Base-by-base conservation (phyloP, 1,140 invertebrate genomes). In the Drosophila melanica region DNA sequence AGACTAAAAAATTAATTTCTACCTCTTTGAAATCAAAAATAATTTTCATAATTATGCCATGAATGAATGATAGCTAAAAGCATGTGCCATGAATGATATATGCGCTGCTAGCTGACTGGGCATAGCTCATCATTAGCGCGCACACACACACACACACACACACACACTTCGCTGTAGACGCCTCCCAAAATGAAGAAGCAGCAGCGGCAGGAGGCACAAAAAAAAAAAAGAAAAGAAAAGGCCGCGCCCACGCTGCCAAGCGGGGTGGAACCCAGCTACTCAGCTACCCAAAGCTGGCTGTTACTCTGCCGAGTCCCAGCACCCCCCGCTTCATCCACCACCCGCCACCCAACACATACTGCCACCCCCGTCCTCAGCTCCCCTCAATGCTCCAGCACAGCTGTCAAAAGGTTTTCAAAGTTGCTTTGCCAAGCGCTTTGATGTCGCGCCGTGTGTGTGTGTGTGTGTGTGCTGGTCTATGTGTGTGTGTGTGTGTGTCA, bases 351-450 rank as follows among this genome's bases (percentile, higher is more conserved):
- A 23, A 2, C 20, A 23, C 20, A 23, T 23, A 23, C 27, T 66
- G 50, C 59, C 27, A 27, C 37, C 9, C 11, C 18, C 39, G n/a
- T 12, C 48, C 62, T 27, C 33, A 41, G 14, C 18, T n/a, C 65
- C n/a, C 30, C 54, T 33, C 53, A 9, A 44, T 45, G 69, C 67
- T 50, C 33, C 47, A 48, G 69, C 66, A 76, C 81, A 86, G 81
- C 82, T 87, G 81, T 86, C 81, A 86, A 86, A 86, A 86, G 81
- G 82, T 81, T 86, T 87, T 87, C 81, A 86, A 85, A 86, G 81
- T 87, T 79, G 76, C 81, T 80, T 77, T 75, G 74, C 77, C 68
- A 58, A 65, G 79, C 75, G 79, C 79, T 81, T 82, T 82, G 79
- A 81, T 82, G 79, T 84, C 80, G 75, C 78, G 65, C 81, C 81